Evolutionary conservation across 1,140 invertebrate genomes (phyloP).

Genomic region (Trichonephila clavata): DNA sequence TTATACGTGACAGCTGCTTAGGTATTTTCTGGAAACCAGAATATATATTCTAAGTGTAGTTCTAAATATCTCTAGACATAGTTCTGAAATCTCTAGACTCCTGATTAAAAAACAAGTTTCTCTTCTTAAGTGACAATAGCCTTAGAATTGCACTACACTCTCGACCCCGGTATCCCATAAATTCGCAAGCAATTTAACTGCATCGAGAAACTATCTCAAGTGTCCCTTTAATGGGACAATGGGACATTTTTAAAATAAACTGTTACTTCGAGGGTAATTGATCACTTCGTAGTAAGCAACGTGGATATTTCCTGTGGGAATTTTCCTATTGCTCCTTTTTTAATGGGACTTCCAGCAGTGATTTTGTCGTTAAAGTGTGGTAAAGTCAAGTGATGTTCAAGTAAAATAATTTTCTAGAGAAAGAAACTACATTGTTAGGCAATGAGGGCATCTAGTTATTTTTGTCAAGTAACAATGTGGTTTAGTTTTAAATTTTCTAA

Average conservation of each 20-base stretch:
- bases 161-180: not conserved
- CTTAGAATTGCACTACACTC: not conserved
- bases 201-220: not conserved
- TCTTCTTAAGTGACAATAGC: not conserved
- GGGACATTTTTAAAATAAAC: conserved; percentile 35
- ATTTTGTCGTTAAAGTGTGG: too few species aligned
- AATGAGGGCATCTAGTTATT: too few species aligned
- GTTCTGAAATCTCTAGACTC: not conserved
- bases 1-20: too few species aligned
- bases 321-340: not conserved
- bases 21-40: not conserved
- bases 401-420: too few species aligned
- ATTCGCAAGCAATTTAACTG: conserved; percentile 31
- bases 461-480: too few species aligned
- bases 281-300: not conserved
- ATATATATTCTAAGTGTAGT: not conserved
- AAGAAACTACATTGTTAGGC: too few species aligned
- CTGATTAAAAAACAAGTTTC: not conserved
- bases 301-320: not conserved
- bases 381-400: too few species aligned
- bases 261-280: not conserved
- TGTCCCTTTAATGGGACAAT: conserved; percentile 7
- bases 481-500: too few species aligned
- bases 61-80: too few species aligned
- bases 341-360: too few species aligned